These are phyloP conservation scores for Ophioninae sp. DNA, from an alignment of 2,888 invertebrate genomes.

Conservation along the genomic window DNA sequence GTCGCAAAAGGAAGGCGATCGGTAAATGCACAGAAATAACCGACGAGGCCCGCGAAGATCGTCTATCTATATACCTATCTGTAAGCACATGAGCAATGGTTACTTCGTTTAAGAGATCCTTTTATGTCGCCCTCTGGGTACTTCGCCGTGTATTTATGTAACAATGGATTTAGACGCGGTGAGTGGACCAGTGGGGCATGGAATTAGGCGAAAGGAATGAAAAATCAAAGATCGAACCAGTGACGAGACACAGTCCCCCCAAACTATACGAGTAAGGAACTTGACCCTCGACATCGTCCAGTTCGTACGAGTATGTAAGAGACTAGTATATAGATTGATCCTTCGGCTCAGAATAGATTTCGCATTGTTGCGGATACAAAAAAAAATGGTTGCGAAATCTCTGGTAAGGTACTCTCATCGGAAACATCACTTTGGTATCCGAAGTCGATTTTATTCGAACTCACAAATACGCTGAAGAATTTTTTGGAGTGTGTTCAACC, in stretches of 20 bases:
- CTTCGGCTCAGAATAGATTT: constrained; percentile 48
- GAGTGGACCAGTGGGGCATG: constrained; percentile 77
- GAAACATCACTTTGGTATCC: not conserved
- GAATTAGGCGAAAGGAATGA: constrained; percentile 67
- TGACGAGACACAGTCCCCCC: constrained; percentile 19
- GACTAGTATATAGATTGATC: constrained; percentile 14
- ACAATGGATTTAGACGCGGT: constrained; percentile 74
- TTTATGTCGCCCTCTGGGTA: constrained; percentile 69
- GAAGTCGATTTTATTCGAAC: not conserved
- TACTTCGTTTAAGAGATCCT: constrained; percentile 66
- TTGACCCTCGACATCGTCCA: constrained; percentile 53
- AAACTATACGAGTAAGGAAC: constrained; percentile 39
- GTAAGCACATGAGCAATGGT: constrained; percentile 29
- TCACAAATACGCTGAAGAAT: not conserved
- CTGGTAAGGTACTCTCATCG: not conserved
- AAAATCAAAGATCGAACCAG: constrained; percentile 67
- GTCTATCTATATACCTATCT: not conserved
- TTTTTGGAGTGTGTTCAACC: too few species aligned
- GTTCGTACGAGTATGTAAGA: constrained; percentile 27
- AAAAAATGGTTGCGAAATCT: constrained; percentile 1
- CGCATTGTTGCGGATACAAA: constrained; percentile 27
- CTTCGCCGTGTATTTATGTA: constrained; percentile 69
- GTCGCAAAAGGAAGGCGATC: constrained; percentile 28
- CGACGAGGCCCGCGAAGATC: constrained; percentile 41
- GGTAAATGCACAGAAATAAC: constrained; percentile 49